Evolutionary conservation across 2,888 invertebrate genomes (phyloP).

Genomic region (Morpho deidamia): DNA sequence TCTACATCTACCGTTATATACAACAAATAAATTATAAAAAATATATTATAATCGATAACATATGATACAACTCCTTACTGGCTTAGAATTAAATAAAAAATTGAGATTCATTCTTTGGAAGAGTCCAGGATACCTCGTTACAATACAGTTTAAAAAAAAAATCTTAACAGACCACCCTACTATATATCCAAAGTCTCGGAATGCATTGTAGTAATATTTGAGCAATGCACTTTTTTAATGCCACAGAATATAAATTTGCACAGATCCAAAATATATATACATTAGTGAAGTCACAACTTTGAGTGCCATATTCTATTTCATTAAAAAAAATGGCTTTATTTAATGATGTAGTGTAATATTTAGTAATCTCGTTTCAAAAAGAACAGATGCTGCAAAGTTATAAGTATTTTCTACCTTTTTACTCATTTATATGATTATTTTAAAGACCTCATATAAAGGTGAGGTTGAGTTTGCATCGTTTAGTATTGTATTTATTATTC

Average conservation of each 20-base stretch:
- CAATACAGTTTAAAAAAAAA: neutral
- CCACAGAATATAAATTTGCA: neutral
- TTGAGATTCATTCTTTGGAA: conserved; percentile 45
- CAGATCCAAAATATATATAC: too few relatives aligned
- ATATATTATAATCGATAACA: conserved; percentile 42
- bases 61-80: conserved; percentile 28
- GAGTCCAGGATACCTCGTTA: conserved; percentile 18
- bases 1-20: conserved; percentile 45
- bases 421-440: too few relatives aligned
- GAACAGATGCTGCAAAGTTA: too few relatives aligned
- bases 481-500: too few relatives aligned
- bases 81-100: conserved; percentile 29
- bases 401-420: too few relatives aligned
- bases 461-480: too few relatives aligned
- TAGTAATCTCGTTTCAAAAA: too few relatives aligned
- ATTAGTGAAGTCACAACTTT: too few relatives aligned
- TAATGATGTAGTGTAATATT: too few relatives aligned
- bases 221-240: neutral
- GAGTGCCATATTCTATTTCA: too few relatives aligned
- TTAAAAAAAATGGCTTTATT: too few relatives aligned
- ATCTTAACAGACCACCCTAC: conserved; percentile 1
- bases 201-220: conserved; percentile 8
- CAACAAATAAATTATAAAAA: conserved; percentile 53
- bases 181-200: conserved; percentile 7
- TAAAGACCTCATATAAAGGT: too few relatives aligned